These are phyloP conservation scores for Erebia palarica DNA, from an alignment of 2,888 invertebrate genomes.

Conservation along the genomic window DNA sequence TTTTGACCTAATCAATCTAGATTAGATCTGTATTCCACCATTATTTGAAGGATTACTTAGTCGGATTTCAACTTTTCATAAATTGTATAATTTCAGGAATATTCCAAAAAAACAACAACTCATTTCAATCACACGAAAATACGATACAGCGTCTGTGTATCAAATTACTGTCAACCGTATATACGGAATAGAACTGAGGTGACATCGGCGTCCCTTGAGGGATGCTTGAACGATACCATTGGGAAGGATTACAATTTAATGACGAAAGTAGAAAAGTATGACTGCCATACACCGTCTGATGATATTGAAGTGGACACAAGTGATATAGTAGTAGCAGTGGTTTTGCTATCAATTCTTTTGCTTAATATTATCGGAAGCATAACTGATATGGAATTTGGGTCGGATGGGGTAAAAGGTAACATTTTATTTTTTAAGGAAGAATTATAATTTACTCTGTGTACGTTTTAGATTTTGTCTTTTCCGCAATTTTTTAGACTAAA, in stretches of 20 bases:
- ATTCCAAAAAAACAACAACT: slow-evolving; percentile 59
- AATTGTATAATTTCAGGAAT: slow-evolving; percentile 51
- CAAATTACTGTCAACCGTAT: slow-evolving; percentile 51
- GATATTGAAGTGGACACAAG: slow-evolving; percentile 50
- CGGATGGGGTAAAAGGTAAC: slow-evolving; percentile 14
- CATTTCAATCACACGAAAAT: slow-evolving; percentile 68
- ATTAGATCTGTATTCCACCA: too few species aligned
- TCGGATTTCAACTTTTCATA: too few species aligned
- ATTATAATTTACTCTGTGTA: too few species aligned
- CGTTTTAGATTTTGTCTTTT: too few species aligned
- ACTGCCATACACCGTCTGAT: slow-evolving; percentile 36
- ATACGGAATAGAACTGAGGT: slow-evolving; percentile 41
- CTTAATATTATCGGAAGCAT: slow-evolving; percentile 58
- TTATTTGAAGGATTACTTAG: too few species aligned
- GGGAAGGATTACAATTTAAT: slow-evolving; percentile 56
- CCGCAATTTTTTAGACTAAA: too few species aligned
- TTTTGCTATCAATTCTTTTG: slow-evolving; percentile 53
- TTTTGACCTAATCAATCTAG: too few species aligned
- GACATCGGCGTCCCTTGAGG: slow-evolving; percentile 53
- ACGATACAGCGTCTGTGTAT: slow-evolving; percentile 64
- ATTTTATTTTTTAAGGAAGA: neutral
- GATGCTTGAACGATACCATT: slow-evolving; percentile 61
- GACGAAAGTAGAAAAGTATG: slow-evolving; percentile 43
- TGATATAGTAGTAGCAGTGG: slow-evolving; percentile 55
- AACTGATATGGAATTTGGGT: slow-evolving; percentile 42